phyloP scores from a whole-genome alignment of 1,140 invertebrate species.

The Diuraphis noxia region DNA sequence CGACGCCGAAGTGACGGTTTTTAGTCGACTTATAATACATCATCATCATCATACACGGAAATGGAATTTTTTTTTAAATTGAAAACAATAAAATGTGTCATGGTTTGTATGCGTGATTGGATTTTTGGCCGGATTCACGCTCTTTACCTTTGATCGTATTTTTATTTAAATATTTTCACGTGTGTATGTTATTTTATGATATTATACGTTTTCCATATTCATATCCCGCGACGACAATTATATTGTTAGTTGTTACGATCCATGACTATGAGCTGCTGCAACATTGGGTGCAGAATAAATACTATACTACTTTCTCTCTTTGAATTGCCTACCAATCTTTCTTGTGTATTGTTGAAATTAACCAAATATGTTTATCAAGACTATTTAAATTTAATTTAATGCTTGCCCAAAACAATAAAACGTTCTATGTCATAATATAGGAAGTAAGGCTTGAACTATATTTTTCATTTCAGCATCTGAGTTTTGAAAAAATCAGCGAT shows the following conservation, averaged over 20 bases:
- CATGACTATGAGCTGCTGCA: neutral
- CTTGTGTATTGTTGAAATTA: neutral
- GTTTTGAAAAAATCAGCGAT: too few species aligned
- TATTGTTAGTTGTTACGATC: neutral
- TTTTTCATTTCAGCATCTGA: too few species aligned
- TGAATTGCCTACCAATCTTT: neutral
- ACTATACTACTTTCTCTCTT: neutral
- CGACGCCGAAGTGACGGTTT: conserved; percentile 21
- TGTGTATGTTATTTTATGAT: conserved; percentile 16
- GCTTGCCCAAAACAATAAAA: too few species aligned
- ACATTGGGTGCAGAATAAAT: neutral
- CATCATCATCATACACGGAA: conserved; percentile 41
- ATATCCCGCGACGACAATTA: conserved; percentile 4
- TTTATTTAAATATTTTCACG: neutral
- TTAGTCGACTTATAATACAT: neutral
- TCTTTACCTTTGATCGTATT: conserved; percentile 41
- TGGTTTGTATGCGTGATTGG: conserved; percentile 51
- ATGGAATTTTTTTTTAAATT: conserved; percentile 42
- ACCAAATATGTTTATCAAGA: neutral
- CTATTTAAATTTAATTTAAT: neutral
- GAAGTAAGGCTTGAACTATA: too few species aligned
- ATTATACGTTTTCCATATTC: neutral
- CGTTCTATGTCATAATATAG: too few species aligned
- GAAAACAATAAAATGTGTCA: conserved; percentile 52
- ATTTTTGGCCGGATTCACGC: conserved; percentile 52